Conservation (phyloP, 2,888 invertebrate species). For the Tachina grossa region DNA sequence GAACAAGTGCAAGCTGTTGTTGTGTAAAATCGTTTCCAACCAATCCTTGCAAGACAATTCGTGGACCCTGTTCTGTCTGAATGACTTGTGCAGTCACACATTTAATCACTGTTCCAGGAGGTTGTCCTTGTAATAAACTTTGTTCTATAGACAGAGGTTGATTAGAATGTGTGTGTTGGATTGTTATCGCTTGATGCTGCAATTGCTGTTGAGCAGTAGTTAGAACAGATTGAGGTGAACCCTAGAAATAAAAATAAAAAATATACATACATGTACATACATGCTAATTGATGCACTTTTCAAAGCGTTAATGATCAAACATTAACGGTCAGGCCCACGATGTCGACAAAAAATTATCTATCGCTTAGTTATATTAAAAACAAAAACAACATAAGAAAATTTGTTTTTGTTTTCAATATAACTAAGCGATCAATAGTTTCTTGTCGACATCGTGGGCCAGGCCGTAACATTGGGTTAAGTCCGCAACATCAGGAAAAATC, state of each 20-base stretch:
- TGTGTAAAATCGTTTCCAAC: slow-evolving; percentile 92
- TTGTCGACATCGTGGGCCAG: too few relatives aligned
- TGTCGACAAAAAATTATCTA: too few relatives aligned
- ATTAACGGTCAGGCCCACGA: too few relatives aligned
- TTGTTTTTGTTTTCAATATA: too few relatives aligned
- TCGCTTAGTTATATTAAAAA: too few relatives aligned
- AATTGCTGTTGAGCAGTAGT: slow-evolving; percentile 63
- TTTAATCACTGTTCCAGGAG: slow-evolving; percentile 93
- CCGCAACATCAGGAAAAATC: too few relatives aligned
- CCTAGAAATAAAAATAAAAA: slow-evolving; percentile 25
- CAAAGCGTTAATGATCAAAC: too few relatives aligned
- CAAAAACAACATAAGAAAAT: too few relatives aligned
- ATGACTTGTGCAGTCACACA: slow-evolving; percentile 94
- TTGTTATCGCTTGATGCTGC: slow-evolving; percentile 72
- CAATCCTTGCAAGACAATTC: slow-evolving; percentile 92
- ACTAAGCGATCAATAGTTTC: too few relatives aligned
- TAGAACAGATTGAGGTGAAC: slow-evolving; percentile 41
- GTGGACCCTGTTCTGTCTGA: slow-evolving; percentile 92
- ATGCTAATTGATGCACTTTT: too few relatives aligned
- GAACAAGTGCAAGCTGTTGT: slow-evolving; percentile 91
- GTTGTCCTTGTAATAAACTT: slow-evolving; percentile 89
- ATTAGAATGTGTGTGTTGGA: slow-evolving; percentile 64
- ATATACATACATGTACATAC: too few relatives aligned
- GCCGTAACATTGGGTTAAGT: too few relatives aligned
- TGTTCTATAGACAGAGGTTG: slow-evolving; percentile 85